A percentile compares a stretch with the other conserved stretches of the same genome.
These are phyloP conservation scores for Andinoacara biseriatus DNA, from an alignment of 2,113 vertebrate genomes.

Conservation along the genomic window DNA sequence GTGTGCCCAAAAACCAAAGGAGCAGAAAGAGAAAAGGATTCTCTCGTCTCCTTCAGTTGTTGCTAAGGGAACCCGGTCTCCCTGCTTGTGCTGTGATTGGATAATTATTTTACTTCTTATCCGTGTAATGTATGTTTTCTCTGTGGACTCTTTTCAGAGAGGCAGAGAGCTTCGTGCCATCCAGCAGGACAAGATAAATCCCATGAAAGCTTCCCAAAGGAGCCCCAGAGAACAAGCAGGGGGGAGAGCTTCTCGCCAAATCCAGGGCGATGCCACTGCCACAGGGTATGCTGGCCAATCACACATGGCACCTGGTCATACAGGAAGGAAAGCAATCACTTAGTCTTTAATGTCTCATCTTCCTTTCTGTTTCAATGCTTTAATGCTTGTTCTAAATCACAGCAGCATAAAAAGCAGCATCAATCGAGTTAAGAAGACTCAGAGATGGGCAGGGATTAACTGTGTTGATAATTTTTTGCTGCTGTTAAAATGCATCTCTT, in stretches of 20 bases:
- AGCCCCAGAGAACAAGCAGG: conserved; percentile 55
- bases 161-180: conserved; percentile 64
- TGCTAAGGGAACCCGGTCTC: conserved; percentile 80
- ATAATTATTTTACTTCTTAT: conserved; percentile 79
- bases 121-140: conserved; percentile 68
- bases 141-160: conserved; percentile 69
- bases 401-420: conserved; percentile 33
- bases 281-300: conserved; percentile 61
- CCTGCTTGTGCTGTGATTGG: conserved; percentile 77
- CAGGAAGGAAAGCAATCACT: conserved; percentile 61
- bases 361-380: neutral
- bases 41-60: conserved; percentile 77
- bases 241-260: conserved; percentile 61
- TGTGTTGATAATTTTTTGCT: conserved; percentile 52
- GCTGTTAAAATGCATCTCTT: conserved; percentile 45
- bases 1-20: conserved; percentile 72
- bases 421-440: conserved; percentile 13
- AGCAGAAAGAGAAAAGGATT: conserved; percentile 69
- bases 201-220: conserved; percentile 67
- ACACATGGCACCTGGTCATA: conserved; percentile 76
- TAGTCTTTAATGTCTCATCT: conserved; percentile 49
- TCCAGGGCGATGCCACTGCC: conserved; percentile 65
- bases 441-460: conserved; percentile 43
- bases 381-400: conserved; percentile 10
- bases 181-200: conserved; percentile 78